Conservation (phyloP, 2,888 invertebrate genomes). For the Platycnemis pennipes region DNA sequence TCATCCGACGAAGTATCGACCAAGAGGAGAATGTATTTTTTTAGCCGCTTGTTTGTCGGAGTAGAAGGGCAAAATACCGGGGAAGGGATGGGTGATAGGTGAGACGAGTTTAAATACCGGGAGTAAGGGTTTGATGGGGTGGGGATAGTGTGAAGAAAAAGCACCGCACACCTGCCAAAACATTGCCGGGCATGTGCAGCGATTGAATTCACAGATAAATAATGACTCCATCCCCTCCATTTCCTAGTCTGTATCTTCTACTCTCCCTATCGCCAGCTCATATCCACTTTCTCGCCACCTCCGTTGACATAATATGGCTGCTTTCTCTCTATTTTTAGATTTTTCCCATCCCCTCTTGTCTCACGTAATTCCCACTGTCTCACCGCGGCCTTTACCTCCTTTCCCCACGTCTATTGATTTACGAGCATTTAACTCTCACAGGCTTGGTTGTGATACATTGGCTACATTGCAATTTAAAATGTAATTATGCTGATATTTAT, state of each 20-base stretch:
- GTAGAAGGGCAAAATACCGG: slow-evolving; percentile 17
- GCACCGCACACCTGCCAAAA: slow-evolving; percentile 58
- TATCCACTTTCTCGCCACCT: background rate
- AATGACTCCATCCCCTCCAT: slow-evolving; percentile 26
- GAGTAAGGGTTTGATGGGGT: background rate
- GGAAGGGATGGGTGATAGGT: background rate
- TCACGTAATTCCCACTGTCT: background rate
- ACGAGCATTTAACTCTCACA: background rate
- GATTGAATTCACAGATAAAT: slow-evolving; percentile 60
- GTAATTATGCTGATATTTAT: no score
- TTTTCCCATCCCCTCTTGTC: background rate
- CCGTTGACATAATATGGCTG: background rate
- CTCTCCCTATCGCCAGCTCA: background rate
- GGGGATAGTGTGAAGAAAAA: background rate
- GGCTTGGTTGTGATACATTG: background rate
- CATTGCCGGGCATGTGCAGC: slow-evolving; percentile 51
- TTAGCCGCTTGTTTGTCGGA: background rate
- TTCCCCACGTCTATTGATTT: background rate
- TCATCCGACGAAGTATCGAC: slow-evolving; percentile 5
- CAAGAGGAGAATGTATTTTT: background rate
- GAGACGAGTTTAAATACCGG: background rate
- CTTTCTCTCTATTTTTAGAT: background rate
- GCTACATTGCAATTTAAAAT: no score
- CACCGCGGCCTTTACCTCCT: background rate
- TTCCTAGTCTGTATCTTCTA: background rate